Evolutionary conservation across 1,140 invertebrate genomes (phyloP), one percentile per base, ranked within the genome.

Genomic region (Pygmarrhopalites habei): DNA sequence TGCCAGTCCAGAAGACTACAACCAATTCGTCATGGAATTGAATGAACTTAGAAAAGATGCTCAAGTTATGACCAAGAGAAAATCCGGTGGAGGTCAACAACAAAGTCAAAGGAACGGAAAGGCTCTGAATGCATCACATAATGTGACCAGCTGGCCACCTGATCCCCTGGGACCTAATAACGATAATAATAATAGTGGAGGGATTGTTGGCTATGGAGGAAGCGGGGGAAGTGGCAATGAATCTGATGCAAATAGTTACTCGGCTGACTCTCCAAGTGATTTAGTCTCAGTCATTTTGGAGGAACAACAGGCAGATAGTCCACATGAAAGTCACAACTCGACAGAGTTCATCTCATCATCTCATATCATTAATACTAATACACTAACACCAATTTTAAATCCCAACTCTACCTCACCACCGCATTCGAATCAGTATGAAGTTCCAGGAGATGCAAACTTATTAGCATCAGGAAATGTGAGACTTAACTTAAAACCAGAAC

Each of bases 1-100:
- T 44, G 28, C 51, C 23, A 60, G 49, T 15, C 64, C 58, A 0
- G 58, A 65, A 47, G 64, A 60, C 23, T 65, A 60, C 19, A 58
- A 64, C 26, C 56, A 64, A 51, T 64, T 64, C 19, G 57, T 59
- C 1, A 64, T 64, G 44, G 62, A 60, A n/a, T 19, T 60, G 43
- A 65, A 64, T 46, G 62, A 59, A 29, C 12, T 59, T 23, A 32
- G 57, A n/a, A 64, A 59, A 23, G 62, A 64, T 19, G 46, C 56
- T 7, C 47, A 58, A 28, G 26, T 41, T 7, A 46, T 58, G 17
- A 49, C 53, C 1, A 57, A 57, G 23, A 63, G 58, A 39, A 49
- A 49, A 23, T n/a, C n/a, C n/a, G n/a, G 35, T 39, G 10, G 35
- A 10, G 35, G 35, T 39, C 10, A 39, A 49, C 7, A 23, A 49